phyloP scores from a whole-genome alignment of 2,113 vertebrate genomes.

The Hydrolagus affinis region DNA sequence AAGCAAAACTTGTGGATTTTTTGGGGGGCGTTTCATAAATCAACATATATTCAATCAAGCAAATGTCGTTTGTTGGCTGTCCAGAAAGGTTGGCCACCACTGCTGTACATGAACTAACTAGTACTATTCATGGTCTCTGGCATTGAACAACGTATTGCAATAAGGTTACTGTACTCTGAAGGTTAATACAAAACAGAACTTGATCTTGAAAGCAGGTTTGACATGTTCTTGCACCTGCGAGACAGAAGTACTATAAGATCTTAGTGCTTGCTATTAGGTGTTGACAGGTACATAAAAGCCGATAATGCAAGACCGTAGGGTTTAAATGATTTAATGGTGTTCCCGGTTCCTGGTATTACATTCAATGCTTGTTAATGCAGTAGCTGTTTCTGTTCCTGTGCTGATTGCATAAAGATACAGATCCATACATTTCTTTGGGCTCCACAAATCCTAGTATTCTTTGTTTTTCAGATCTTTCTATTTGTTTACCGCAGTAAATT shows the following conservation, averaged over 20 bases:
- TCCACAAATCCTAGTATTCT: neutral
- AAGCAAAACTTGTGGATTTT: too few relatives aligned
- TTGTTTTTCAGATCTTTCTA: neutral
- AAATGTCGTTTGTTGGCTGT: too few relatives aligned
- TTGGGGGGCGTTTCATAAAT: too few relatives aligned
- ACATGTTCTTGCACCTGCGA: neutral
- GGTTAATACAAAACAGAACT: neutral
- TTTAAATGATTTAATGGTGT: constrained; percentile 58
- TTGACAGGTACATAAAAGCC: constrained; percentile 81
- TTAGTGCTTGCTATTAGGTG: constrained; percentile 52
- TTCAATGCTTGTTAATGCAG: neutral
- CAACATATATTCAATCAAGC: too few relatives aligned
- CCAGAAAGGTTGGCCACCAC: too few relatives aligned
- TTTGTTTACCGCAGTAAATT: neutral
- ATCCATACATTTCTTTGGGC: neutral
- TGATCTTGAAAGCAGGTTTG: neutral
- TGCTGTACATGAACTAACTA: too few relatives aligned
- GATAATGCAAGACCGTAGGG: constrained; percentile 66
- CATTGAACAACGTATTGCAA: neutral
- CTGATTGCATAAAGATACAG: neutral
- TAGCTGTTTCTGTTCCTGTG: neutral
- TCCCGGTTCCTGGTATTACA: constrained; percentile 48
- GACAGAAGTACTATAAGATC: neutral
- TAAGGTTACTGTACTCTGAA: neutral
- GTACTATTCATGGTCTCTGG: neutral